phyloP scores from a whole-genome alignment of 2,113 vertebrate genomes.

The Oxyura jamaicensis region DNA sequence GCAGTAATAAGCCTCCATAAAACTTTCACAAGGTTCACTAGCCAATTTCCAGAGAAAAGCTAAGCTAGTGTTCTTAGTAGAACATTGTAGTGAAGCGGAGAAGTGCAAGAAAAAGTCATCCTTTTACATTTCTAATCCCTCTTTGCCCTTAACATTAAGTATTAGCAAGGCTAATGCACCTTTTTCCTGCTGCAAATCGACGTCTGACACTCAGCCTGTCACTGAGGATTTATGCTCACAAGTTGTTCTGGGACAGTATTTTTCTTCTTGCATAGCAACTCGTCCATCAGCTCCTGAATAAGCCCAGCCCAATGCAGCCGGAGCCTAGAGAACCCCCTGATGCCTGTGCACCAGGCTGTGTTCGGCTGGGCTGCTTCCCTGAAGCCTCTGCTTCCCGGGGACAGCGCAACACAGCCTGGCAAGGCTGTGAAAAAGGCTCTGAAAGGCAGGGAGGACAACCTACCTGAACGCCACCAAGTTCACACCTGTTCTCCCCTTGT shows the following conservation, averaged over 20 bases:
- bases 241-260: neutral
- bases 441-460: neutral
- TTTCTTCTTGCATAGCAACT: neutral
- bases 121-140: neutral
- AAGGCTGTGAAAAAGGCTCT: too few species aligned
- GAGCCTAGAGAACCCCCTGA: neutral
- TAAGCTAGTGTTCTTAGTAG: neutral
- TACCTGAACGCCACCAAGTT: neutral
- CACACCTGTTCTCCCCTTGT: neutral
- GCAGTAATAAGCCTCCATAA: constrained; percentile 7
- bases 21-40: neutral
- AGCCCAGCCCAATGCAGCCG: neutral
- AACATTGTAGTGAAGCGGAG: neutral
- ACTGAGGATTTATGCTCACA: neutral
- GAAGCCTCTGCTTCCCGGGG: neutral
- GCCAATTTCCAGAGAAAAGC: neutral
- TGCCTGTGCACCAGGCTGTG: neutral
- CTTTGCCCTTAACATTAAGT: neutral
- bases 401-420: neutral
- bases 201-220: neutral
- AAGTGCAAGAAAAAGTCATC: neutral
- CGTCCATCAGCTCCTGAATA: neutral
- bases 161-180: neutral
- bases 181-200: neutral
- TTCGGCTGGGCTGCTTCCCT: neutral